phyloP scores from a whole-genome alignment of 2,113 vertebrate genomes.

The Boleophthalmus pectinirostris region DNA sequence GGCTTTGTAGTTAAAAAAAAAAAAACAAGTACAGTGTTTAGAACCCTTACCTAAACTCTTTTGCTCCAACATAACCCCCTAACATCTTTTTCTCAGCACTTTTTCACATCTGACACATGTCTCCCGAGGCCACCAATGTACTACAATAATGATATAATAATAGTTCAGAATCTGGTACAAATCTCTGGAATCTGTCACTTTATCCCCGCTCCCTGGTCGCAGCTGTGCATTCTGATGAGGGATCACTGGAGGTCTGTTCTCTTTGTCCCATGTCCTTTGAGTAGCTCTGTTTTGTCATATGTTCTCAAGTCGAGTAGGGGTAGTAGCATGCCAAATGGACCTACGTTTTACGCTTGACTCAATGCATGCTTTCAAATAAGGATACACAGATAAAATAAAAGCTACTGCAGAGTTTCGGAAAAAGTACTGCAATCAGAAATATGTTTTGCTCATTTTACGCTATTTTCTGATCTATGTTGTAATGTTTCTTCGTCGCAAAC shows the following conservation, averaged over 20 bases:
- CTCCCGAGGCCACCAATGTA: slow-evolving; percentile 12
- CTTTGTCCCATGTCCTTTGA: slow-evolving; percentile 42
- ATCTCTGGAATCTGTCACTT: slow-evolving; percentile 41
- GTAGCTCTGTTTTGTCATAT: slow-evolving; percentile 44
- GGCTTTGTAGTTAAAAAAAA: no score
- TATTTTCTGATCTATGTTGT: no score
- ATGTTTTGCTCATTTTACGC: no score
- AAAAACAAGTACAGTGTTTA: no score
- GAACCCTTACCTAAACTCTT: not conserved
- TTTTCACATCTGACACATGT: not conserved
- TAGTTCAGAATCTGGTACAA: slow-evolving; percentile 47
- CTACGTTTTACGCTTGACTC: not conserved
- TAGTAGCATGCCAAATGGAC: no score
- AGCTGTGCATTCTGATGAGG: slow-evolving; percentile 61
- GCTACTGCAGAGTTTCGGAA: no score
- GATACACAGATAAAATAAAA: no score
- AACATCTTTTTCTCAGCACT: not conserved
- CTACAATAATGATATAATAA: slow-evolving; percentile 37
- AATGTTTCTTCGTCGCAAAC: no score
- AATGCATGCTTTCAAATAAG: no score
- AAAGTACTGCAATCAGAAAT: no score
- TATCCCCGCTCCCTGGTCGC: slow-evolving; percentile 32
- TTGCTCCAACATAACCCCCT: not conserved
- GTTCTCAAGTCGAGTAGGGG: slow-evolving; percentile 71
- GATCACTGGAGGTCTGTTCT: slow-evolving; percentile 55